Conservation (phyloP, 2,797 vertebrate species). For the Peromyscus nudipes region DNA sequence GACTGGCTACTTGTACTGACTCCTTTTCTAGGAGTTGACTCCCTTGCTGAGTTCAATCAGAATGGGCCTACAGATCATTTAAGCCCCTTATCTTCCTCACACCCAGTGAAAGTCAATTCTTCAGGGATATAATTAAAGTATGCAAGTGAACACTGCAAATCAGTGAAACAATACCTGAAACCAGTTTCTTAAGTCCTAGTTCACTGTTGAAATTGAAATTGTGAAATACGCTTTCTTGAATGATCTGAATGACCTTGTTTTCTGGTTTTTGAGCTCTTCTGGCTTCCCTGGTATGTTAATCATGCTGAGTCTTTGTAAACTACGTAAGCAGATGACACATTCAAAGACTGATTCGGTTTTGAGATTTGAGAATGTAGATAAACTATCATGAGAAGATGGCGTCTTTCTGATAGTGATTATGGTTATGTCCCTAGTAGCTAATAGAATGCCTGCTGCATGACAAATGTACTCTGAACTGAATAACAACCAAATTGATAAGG, state of each 20-base stretch:
- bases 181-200: not conserved
- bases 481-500: not conserved
- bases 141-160: not conserved
- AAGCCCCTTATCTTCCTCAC: not conserved
- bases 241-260: not conserved
- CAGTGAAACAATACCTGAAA: not conserved
- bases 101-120: not conserved
- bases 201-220: not conserved
- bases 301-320: slow-evolving; percentile 6
- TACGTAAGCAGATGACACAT: not conserved
- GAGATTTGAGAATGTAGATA: slow-evolving; percentile 27
- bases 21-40: not conserved
- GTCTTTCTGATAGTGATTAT: not conserved
- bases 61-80: not conserved
- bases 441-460: not conserved
- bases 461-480: slow-evolving; percentile 44
- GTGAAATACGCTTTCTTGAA: not conserved
- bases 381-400: not conserved
- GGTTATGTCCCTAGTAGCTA: not conserved
- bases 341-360: not conserved
- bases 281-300: not conserved
- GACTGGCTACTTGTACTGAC: not conserved
- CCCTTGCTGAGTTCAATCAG: not conserved
- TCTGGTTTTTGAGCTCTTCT: not conserved
- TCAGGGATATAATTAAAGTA: slow-evolving; percentile 14